Evolutionary conservation across 2,113 vertebrate genomes (phyloP).

Genomic region (human (Homo sapiens)): GRCh38 chr21:40710501-40711000

Average conservation of each 20-base stretch:
- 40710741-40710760: neutral
- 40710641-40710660: neutral
- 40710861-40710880: neutral
- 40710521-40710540: neutral
- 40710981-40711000: neutral
- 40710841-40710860: neutral
- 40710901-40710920: rapidly evolving
- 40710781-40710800: neutral
- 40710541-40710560: neutral
- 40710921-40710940: rapidly evolving
- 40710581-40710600: neutral
- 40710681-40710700: neutral
- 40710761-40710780: neutral
- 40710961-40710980: rapidly evolving
- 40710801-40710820: neutral
- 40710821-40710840: neutral
- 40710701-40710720: neutral
- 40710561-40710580: neutral
- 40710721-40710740: neutral
- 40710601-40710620: neutral
- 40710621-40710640: neutral
- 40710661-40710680: neutral
- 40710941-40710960: neutral
- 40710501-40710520: neutral
- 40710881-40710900: neutral